Conservation (phyloP, 37 sponge, comb jelly and placozoan species). For the Aplysina aerophoba region DNA sequence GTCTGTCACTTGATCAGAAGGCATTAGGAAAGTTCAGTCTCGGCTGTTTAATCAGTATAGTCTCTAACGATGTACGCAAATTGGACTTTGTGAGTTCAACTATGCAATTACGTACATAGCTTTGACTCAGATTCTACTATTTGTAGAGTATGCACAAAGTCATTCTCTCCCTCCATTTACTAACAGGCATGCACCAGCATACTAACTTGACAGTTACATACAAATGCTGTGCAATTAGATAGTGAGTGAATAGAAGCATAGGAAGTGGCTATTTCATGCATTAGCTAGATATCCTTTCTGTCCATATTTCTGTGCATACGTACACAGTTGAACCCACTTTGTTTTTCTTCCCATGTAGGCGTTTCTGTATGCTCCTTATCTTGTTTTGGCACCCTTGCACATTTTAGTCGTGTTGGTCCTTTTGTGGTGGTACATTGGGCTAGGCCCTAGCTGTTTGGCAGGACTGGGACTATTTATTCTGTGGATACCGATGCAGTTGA, state of each 20-base stretch:
- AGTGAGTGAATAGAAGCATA: no score
- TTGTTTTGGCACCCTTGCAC: constrained; percentile 14
- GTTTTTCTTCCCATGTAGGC: neutral
- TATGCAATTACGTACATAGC: no score
- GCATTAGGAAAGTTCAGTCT: constrained; percentile 56
- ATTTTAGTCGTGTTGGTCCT: neutral
- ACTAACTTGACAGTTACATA: no score
- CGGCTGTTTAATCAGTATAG: constrained; percentile 79
- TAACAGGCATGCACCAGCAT: no score
- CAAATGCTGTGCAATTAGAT: no score
- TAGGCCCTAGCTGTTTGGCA: constrained; percentile 15
- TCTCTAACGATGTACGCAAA: constrained; percentile 83
- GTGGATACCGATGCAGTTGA: constrained; percentile 10
- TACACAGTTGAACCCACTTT: neutral
- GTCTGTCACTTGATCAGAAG: constrained; percentile 60
- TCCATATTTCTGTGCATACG: no score
- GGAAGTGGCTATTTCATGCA: no score
- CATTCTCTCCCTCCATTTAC: no score
- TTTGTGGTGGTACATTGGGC: constrained; percentile 1
- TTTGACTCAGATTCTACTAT: no score
- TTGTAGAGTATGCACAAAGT: no score
- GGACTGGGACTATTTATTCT: constrained; percentile 11
- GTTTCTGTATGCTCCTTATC: constrained; percentile 12
- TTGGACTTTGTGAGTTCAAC: constrained; percentile 71
- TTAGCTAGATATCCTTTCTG: no score